Evolutionary conservation across 2,113 vertebrate species (phyloP).

Genomic region (Carollia perspicillata): DNA sequence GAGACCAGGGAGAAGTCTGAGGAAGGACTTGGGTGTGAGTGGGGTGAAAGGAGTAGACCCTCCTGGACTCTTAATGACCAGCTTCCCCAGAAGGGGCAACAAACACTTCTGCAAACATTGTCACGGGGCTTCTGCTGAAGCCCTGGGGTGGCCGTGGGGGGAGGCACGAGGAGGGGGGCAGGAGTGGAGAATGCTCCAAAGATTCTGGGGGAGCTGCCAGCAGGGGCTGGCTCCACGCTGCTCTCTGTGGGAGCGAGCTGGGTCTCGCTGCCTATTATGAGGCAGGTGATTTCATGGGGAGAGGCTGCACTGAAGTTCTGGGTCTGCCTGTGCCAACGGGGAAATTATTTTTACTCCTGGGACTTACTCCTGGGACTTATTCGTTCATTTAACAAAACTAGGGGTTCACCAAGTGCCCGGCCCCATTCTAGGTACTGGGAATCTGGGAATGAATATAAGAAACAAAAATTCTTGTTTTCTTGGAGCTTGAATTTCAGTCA

Average conservation of each 20-base stretch:
- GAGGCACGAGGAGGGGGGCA: too few species aligned
- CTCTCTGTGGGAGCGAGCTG: background rate
- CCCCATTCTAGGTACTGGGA: background rate
- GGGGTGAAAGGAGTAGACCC: background rate
- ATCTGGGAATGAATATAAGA: background rate
- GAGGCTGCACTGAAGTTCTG: too few species aligned
- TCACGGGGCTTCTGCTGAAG: background rate
- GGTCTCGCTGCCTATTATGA: background rate
- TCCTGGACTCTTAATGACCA: too few species aligned
- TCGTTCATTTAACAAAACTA: background rate
- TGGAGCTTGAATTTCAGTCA: background rate
- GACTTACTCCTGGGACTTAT: background rate
- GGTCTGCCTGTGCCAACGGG: background rate
- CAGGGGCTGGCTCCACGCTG: too few species aligned
- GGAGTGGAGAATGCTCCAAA: too few species aligned
- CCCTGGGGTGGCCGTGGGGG: rapidly evolving
- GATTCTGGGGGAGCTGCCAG: background rate
- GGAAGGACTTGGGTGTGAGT: background rate
- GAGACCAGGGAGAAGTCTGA: background rate
- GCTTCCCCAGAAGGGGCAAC: background rate
- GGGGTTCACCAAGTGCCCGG: background rate
- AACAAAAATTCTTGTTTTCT: background rate
- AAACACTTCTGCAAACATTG: background rate
- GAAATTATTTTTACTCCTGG: background rate
- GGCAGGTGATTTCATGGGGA: background rate